Evolutionary conservation across 2,797 vertebrate species (phyloP).

Genomic region (Chanos chanos): DNA sequence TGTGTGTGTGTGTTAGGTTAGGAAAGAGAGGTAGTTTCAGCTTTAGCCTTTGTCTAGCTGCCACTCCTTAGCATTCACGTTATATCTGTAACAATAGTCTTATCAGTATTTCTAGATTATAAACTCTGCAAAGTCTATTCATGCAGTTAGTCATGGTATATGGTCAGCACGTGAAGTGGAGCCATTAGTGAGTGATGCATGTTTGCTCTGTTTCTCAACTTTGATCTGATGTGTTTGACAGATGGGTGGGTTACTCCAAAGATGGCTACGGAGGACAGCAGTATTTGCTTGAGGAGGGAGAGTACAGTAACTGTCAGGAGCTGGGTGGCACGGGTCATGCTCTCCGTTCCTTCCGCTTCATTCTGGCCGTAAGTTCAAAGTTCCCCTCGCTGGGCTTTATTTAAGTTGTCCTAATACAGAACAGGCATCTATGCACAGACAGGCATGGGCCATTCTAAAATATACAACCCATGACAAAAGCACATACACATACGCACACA

Average conservation of each 20-base stretch:
- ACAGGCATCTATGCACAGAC: not conserved
- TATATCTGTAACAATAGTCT: not conserved
- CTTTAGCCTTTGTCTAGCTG: slow-evolving; percentile 2
- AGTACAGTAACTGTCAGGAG: slow-evolving; percentile 65
- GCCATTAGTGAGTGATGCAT: not conserved
- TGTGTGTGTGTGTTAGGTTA: not conserved
- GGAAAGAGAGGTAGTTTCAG: not conserved
- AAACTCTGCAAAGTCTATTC: no score
- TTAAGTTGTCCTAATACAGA: not conserved
- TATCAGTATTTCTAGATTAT: not conserved
- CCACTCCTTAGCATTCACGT: slow-evolving; percentile 34
- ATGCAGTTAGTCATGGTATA: no score
- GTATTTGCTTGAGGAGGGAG: slow-evolving; percentile 80
- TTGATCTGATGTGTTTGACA: slow-evolving; percentile 50
- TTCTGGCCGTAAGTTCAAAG: slow-evolving; percentile 76
- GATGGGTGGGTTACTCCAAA: slow-evolving; percentile 81
- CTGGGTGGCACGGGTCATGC: slow-evolving; percentile 56
- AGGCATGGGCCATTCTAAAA: not conserved
- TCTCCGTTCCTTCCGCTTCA: slow-evolving; percentile 75
- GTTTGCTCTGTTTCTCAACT: not conserved
- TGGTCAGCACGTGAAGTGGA: not conserved
- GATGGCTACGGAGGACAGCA: slow-evolving; percentile 78
- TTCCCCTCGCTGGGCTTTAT: no score
- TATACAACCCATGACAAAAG: not conserved
- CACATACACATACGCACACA: not conserved